Evolutionary conservation across 1,140 invertebrate genomes (phyloP), one percentile per base, ranked within the genome.

Genomic region (Neelides sp.): DNA sequence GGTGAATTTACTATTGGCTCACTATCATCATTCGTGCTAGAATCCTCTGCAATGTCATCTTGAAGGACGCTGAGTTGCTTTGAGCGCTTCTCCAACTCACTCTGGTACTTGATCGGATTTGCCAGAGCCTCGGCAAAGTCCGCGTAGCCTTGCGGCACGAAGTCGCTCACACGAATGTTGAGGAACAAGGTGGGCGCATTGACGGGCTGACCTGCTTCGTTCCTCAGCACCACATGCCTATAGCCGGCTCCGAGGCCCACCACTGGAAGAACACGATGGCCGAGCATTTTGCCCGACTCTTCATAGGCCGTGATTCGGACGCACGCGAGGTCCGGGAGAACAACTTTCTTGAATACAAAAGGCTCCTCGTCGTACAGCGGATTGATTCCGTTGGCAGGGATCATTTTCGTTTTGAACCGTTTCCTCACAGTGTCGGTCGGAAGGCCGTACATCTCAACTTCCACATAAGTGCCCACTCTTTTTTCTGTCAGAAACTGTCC

Each of bases 371-470:
- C 89, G 66, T 85, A 98, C 20, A 87, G 78, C 7, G 85, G 95
- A 73, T 93, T 98, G 55, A 95, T 85, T n/a, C 89, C 89, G 68
- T 98, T 98, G 53, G 85, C 89, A 0, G 84, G 80, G 10, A 97
- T 84, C 19, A 86, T 85, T 70, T 85, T 84, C 0, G 96, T 99
- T 40, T 85, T 76, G 69, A 96, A 97, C 71, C 89, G 89, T 72
- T 95, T 94, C 27, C 94, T 74, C 12, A 98, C 93, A 0, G 95
- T 98, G 67, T 99, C 96, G 0, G 94, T 94, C 0, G 95, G 93
- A 51, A 98, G 72, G 1, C 95, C 95, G 66, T 94, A 98, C 94
- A 98, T 97, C 65, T 98, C 94, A 23, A 98, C 93, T 69, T 99
- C 95, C 1, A 98, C 91, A 65, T 92, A 99, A 0, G 92, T 97